Evolutionary conservation across 2,888 invertebrate species (phyloP).

Genomic region (Limnephilus marmoratus): DNA sequence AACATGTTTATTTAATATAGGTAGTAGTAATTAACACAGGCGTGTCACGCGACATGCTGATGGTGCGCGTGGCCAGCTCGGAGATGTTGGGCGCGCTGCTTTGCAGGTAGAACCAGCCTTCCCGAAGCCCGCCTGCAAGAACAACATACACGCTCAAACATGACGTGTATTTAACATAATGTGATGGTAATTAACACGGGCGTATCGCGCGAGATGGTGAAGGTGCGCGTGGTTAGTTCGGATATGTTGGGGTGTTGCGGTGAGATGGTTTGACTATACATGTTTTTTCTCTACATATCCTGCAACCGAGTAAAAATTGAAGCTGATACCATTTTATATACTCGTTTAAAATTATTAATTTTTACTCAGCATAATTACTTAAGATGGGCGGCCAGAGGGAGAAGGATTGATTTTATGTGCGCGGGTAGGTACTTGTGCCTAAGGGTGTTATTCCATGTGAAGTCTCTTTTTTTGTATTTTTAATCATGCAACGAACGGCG

Average conservation of each 20-base stretch:
- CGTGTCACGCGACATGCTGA: constrained; percentile 68
- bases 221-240: constrained; percentile 88
- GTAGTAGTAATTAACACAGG: too few relatives aligned
- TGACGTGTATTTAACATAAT: constrained; percentile 86
- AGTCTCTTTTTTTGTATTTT: too few relatives aligned
- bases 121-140: constrained; percentile 76
- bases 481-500: too few relatives aligned
- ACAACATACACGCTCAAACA: background rate
- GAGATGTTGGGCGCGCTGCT: constrained; percentile 81
- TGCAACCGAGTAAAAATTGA: too few relatives aligned
- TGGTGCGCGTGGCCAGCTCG: constrained; percentile 88
- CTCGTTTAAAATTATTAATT: too few relatives aligned
- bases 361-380: constrained; percentile 61
- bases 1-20: background rate
- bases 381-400: too few relatives aligned
- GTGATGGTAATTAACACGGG: constrained; percentile 79
- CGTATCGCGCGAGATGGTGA: constrained; percentile 83
- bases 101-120: constrained; percentile 77
- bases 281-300: too few relatives aligned
- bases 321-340: too few relatives aligned
- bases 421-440: too few relatives aligned
- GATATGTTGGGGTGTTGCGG: constrained; percentile 77
- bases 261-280: too few relatives aligned
- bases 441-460: too few relatives aligned
- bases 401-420: too few relatives aligned